Conservation (phyloP, 2,797 vertebrate genomes). For the Eleutherodactylus coqui region DNA sequence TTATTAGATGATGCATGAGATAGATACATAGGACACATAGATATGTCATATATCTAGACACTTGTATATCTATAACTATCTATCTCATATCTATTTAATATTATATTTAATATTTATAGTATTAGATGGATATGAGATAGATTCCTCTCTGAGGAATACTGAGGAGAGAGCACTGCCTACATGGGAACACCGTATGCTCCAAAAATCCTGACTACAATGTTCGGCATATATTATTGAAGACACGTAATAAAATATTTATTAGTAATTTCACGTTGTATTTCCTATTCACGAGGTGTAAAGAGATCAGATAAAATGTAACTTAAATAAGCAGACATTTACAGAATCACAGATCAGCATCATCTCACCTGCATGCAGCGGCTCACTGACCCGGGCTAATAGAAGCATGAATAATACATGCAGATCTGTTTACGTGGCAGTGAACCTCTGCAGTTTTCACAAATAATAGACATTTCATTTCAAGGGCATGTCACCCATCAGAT, state of each 20-base stretch:
- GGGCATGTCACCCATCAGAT: neutral
- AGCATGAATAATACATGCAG: neutral
- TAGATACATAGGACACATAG: too few relatives aligned
- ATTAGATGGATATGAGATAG: neutral
- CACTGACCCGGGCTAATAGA: conserved; percentile 14
- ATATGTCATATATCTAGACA: too few relatives aligned
- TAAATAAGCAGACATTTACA: conserved; percentile 14
- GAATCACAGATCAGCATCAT: neutral
- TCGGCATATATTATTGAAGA: conserved; percentile 15
- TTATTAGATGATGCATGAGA: too few relatives aligned
- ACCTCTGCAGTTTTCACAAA: neutral
- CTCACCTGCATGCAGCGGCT: neutral
- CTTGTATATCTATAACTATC: too few relatives aligned
- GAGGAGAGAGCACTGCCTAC: neutral
- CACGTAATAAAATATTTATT: conserved; percentile 17
- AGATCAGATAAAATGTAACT: neutral
- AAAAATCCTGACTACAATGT: neutral
- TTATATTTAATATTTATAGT: too few relatives aligned
- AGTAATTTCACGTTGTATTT: conserved; percentile 26
- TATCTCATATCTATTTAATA: too few relatives aligned
- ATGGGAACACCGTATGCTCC: neutral
- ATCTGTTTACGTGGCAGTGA: neutral
- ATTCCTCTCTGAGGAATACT: neutral
- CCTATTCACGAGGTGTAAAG: neutral
- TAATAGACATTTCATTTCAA: neutral